Evolutionary conservation across 2,888 invertebrate genomes (phyloP), one percentile per base, ranked within the genome.

Genomic region (Sympetrum striolatum): DNA sequence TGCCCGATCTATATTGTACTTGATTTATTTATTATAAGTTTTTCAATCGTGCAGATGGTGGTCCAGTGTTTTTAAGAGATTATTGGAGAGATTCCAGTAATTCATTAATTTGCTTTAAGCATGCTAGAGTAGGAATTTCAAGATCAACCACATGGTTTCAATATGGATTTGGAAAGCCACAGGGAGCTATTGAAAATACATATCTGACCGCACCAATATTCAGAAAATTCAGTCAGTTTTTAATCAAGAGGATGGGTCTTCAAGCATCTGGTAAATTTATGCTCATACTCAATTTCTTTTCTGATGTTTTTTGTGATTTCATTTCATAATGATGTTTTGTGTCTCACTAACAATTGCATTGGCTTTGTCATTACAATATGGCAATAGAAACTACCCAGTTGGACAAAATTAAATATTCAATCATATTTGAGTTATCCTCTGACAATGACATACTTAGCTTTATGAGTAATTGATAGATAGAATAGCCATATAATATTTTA

Each of bases 161-260:
- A 86, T 95, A 95, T 93, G 95, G 95, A 4, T 95, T 94, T 92
- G 92, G 92, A 44, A 91, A 92, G 90, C 94, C 93, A 1, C 95
- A 95, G 92, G 94, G 94, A 39, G 94, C 94, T 4, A 48, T 94
- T 60, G 90, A 91, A 37, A 92, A 92, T 73, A 8, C 90, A 3
- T 48, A 91, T 91, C 92, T 93, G 6, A 92, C 92, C 6, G 91
- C 92, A 18, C 48, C 90, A 22, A 91, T 93, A 37, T 90, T 93
- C 18, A 81, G 37, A 37, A 90, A 91, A 73, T 93, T 93, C 91
- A 90, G 91, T 35, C 73, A 92, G 31, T 93, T 92, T 91, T 92
- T 93, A 31, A 90, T 91, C n/a, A 81, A 91, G 35, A 90, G 91
- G 44, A 91, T 92, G 39, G 90, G 91, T 35, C 90, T 92, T 14